Evolutionary conservation across 1,140 invertebrate species (phyloP).

Genomic region (Mesaphorura yosii): DNA sequence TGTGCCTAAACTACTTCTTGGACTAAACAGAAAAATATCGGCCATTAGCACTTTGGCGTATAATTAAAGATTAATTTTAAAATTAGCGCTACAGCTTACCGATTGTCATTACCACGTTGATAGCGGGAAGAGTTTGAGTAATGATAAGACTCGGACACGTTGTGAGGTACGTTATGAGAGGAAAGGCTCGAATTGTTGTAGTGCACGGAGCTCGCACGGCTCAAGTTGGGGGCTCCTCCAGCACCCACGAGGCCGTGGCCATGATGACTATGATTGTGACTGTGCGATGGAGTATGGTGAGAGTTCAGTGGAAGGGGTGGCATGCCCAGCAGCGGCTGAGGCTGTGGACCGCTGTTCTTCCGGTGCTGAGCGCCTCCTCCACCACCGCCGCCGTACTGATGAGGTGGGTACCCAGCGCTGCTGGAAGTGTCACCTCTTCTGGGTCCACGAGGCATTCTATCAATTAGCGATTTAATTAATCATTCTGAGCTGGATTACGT

Average conservation of each 20-base stretch:
- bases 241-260: constrained; percentile 9
- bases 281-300: constrained; percentile 17
- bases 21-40: constrained; percentile 22
- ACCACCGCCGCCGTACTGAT: constrained; percentile 31
- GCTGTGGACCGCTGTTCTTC: constrained; percentile 19
- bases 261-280: constrained; percentile 21
- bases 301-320: background rate
- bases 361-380: constrained; percentile 16
- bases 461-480: too few species aligned
- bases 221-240: too few species aligned
- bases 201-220: too few species aligned
- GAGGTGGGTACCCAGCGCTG: background rate
- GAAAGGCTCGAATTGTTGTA: constrained; percentile 15
- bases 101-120: too few species aligned
- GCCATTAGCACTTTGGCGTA: too few species aligned
- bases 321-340: too few species aligned
- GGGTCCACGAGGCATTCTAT: constrained; percentile 9
- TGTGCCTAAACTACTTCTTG: constrained; percentile 24
- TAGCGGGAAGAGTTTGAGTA: too few species aligned
- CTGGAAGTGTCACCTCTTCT: background rate
- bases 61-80: constrained; percentile 11
- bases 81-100: background rate
- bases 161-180: constrained; percentile 26
- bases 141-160: constrained; percentile 17
- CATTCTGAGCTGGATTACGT: constrained; percentile 20